Evolutionary conservation across 2,888 invertebrate species (phyloP).

Genomic region (Sialis fuliginosa): DNA sequence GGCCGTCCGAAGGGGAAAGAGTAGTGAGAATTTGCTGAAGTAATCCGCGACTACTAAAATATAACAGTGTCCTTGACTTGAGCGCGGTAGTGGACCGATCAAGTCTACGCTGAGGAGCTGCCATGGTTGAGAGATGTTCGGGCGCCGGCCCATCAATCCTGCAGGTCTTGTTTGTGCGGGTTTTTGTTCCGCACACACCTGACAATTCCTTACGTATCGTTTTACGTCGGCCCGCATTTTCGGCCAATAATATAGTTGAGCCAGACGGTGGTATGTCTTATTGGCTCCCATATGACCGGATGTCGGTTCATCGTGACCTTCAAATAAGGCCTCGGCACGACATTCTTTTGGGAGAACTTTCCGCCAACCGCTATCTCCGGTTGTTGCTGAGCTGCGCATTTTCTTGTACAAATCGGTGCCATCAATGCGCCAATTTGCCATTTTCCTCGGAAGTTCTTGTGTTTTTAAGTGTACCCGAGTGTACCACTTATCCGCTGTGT

Average conservation of each 20-base stretch:
- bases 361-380: slow-evolving; percentile 6
- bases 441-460: not conserved
- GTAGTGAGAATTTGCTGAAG: no score
- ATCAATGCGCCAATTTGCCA: slow-evolving; percentile 5
- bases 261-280: slow-evolving; percentile 9
- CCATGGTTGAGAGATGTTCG: slow-evolving; percentile 8
- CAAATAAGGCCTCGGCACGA: not conserved
- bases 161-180: not conserved
- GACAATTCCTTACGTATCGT: slow-evolving; percentile 8
- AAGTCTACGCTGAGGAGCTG: slow-evolving; percentile 9
- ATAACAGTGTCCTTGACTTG: slow-evolving; percentile 6
- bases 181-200: slow-evolving; percentile 1
- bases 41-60: slow-evolving; percentile 11
- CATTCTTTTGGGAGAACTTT: slow-evolving; percentile 6
- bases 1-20: no score
- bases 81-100: slow-evolving; percentile 9
- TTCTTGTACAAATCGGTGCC: slow-evolving; percentile 1
- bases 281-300: slow-evolving; percentile 10
- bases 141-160: not conserved
- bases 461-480: not conserved
- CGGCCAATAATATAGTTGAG: slow-evolving; percentile 12
- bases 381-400: not conserved
- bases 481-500: slow-evolving; percentile 1
- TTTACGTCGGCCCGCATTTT: slow-evolving; percentile 9
- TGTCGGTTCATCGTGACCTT: slow-evolving; percentile 7